These are phyloP conservation scores for Drosophila neoperkinsi DNA, from an alignment of 2,888 invertebrate genomes.

Conservation along the genomic window DNA sequence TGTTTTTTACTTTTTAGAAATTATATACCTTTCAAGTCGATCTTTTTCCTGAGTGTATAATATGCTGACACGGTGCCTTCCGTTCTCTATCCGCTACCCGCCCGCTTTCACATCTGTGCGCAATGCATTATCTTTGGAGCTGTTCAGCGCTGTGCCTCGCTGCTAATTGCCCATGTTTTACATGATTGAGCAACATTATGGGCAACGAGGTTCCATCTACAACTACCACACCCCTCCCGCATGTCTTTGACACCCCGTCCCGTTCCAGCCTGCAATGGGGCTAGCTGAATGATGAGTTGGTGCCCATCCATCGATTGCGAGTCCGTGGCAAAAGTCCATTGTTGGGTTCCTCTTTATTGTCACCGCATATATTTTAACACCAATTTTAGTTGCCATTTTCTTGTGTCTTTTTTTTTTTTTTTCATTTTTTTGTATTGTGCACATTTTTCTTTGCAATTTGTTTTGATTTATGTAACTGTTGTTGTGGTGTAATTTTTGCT, in stretches of 20 bases:
- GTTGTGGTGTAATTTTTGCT: constrained; percentile 17
- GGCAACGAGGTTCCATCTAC: constrained; percentile 20
- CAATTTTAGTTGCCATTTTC: constrained; percentile 39
- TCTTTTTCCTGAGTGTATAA: not conserved
- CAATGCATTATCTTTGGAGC: constrained; percentile 52
- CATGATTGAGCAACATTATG: constrained; percentile 66
- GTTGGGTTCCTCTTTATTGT: constrained; percentile 46
- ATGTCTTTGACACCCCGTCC: constrained; percentile 14
- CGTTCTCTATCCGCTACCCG: not conserved
- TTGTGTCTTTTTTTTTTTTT: not conserved
- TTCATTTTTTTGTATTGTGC: constrained; percentile 33
- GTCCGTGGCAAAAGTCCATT: constrained; percentile 20
- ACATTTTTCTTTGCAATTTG: constrained; percentile 62
- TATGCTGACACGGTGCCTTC: not conserved
- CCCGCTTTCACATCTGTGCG: constrained; percentile 13
- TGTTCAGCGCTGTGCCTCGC: constrained; percentile 27
- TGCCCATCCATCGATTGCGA: constrained; percentile 14
- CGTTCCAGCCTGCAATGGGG: not conserved
- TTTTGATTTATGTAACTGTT: constrained; percentile 69
- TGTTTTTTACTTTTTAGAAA: not conserved
- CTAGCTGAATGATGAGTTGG: constrained; percentile 23
- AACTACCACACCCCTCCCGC: not conserved
- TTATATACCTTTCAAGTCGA: too few species aligned
- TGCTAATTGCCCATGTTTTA: constrained; percentile 73
- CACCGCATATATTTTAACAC: constrained; percentile 45